Evolutionary conservation across 2,888 invertebrate genomes (phyloP).

Genomic region (Cephus pulcher): DNA sequence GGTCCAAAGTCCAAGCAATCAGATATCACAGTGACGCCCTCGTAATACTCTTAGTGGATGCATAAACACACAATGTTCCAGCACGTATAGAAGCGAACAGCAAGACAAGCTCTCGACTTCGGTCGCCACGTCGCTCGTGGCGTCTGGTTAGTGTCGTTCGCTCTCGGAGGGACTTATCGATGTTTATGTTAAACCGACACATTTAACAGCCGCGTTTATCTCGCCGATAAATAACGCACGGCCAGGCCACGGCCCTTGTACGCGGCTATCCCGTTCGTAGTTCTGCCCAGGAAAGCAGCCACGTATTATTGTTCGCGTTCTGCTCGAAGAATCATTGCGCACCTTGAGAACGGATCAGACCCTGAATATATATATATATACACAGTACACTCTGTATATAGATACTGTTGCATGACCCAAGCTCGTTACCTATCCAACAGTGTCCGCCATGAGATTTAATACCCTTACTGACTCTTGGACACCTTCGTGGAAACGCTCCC

Average conservation of each 20-base stretch:
- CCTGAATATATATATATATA: neutral
- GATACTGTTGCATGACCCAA: too few relatives aligned
- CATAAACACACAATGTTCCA: conserved; percentile 1
- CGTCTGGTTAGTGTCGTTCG: conserved; percentile 57
- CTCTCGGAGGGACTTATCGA: conserved; percentile 54
- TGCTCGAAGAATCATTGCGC: neutral
- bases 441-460: too few relatives aligned
- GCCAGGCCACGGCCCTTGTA: conserved; percentile 3
- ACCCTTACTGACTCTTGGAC: too few relatives aligned
- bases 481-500: too few relatives aligned
- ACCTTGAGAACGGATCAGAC: neutral
- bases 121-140: conserved; percentile 14
- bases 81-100: neutral
- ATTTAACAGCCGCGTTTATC: conserved; percentile 59
- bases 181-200: conserved; percentile 61
- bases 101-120: neutral
- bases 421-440: too few relatives aligned
- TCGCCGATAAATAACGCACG: conserved; percentile 56
- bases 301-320: conserved; percentile 4
- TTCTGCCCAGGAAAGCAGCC: conserved; percentile 2
- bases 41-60: neutral
- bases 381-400: too few relatives aligned
- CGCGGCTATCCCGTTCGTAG: conserved; percentile 8
- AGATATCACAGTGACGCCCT: conserved; percentile 12
- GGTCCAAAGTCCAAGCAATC: conserved; percentile 25